Conservation (phyloP, 2,113 vertebrate genomes). For the Natator depressus region DNA sequence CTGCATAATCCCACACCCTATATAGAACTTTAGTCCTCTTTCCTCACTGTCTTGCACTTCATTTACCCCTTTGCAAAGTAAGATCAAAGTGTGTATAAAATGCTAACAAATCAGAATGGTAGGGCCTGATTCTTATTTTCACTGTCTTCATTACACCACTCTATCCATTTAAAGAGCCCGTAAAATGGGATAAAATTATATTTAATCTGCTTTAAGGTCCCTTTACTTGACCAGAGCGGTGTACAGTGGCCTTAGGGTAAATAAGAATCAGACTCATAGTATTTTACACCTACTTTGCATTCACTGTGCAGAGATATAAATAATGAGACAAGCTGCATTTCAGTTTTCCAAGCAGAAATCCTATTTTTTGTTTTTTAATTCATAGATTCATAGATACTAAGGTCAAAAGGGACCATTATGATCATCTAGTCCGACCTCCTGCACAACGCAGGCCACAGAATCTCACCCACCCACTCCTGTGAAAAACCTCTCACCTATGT, state of each 20-base stretch:
- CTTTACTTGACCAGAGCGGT: background rate
- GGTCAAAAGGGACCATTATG: too few species aligned
- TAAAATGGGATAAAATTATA: background rate
- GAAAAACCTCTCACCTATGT: too few species aligned
- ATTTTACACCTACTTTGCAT: background rate
- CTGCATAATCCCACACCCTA: background rate
- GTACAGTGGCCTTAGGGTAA: background rate
- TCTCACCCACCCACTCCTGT: too few species aligned
- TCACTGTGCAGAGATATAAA: background rate
- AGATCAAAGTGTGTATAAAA: background rate
- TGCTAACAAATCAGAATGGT: background rate
- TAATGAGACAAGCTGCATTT: background rate
- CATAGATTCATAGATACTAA: too few species aligned
- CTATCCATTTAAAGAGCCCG: background rate
- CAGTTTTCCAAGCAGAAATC: background rate
- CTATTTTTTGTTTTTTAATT: background rate
- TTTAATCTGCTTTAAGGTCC: background rate
- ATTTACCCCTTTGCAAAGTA: background rate
- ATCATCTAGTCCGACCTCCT: too few species aligned
- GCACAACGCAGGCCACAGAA: too few species aligned
- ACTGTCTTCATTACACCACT: background rate
- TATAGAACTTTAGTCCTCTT: background rate
- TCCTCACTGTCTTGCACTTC: background rate
- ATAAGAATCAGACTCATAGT: background rate
- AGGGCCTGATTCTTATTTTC: background rate